These are phyloP conservation scores for Exephanes ischioxanthus DNA, from an alignment of 2,888 invertebrate species.

Conservation along the genomic window DNA sequence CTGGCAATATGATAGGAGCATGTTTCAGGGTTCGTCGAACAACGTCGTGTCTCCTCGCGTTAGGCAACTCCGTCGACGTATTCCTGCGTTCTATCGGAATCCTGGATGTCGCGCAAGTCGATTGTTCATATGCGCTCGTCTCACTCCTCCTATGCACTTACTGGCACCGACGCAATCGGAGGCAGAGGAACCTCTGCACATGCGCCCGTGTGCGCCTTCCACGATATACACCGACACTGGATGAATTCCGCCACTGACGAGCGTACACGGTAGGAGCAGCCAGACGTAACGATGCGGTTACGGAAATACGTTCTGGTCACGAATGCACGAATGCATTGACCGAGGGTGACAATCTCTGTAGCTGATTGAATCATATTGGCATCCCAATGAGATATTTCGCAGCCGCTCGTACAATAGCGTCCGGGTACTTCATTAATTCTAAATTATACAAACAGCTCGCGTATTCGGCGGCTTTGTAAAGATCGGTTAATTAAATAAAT, in stretches of 20 bases:
- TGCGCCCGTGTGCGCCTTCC: neutral
- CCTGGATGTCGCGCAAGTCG: constrained; percentile 32
- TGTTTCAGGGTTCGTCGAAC: constrained; percentile 77
- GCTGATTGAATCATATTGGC: constrained; percentile 42
- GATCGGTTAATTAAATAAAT: neutral
- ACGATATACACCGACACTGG: neutral
- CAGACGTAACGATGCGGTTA: constrained; percentile 39
- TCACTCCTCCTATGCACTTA: neutral
- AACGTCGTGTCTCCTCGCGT: constrained; percentile 62
- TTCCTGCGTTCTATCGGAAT: constrained; percentile 36
- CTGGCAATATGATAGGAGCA: constrained; percentile 76
- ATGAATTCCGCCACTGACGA: neutral
- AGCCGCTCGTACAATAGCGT: neutral
- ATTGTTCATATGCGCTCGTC: constrained; percentile 31
- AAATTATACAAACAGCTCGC: neutral
- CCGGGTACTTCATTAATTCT: neutral
- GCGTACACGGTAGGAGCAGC: constrained; percentile 6
- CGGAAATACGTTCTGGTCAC: constrained; percentile 32
- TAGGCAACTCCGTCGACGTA: constrained; percentile 20
- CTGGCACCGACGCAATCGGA: neutral
- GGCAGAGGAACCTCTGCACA: neutral
- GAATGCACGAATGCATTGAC: constrained; percentile 17
- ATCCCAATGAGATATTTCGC: constrained; percentile 18
- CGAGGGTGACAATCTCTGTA: constrained; percentile 13
- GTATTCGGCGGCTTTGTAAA: neutral